Base-by-base conservation (phyloP, 2,888 invertebrate species). In the Dryomyza anilis region DNA sequence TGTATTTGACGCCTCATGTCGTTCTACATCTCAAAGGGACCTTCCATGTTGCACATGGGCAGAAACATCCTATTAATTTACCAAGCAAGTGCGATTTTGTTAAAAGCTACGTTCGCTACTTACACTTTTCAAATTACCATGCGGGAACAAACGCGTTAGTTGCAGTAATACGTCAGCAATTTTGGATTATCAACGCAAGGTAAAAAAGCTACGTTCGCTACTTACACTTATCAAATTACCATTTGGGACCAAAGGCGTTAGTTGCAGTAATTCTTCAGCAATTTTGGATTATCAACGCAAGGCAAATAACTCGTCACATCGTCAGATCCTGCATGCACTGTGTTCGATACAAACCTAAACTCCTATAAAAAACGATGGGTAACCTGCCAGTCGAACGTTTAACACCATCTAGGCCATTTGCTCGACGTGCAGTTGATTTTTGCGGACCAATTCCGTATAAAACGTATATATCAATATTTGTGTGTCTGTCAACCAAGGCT, bases 61-160 rank as follows among this genome's bases (percentile, higher is more conserved):
- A 2, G 2, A 45, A 45, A 45, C 19, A 45, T 45, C 45, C 45
- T 45, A 16, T 45, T 16, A 4, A 16, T n/a, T 19, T 45, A 19
- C 45, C 45, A 19, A 45, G 8, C 3, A 8, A 36, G 3, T 3
- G 8, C n/a, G 2, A 3, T 60, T 68, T 48, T 55, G 62, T 8
- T 39, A n/a, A n/a, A n/a, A n/a, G n/a, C n/a, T n/a, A n/a, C n/a
- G n/a, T n/a, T n/a, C n/a, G n/a, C n/a, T n/a, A n/a, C n/a, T n/a
- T n/a, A n/a, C n/a, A n/a, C n/a, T n/a, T n/a, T n/a, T n/a, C 48
- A 48, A 68, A 67, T 7, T 67, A 66, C 52, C 65, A 71, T 48
- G 67, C 65, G 23, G 68, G 63, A 25, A 33, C 66, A 10, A 69
- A 65, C 19, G 52, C 67, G n/a, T 23, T 68, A 21, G 53, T 67